Base-by-base conservation (phyloP, 2,888 invertebrate genomes). In the Reticulitermes lucifugus region DNA sequence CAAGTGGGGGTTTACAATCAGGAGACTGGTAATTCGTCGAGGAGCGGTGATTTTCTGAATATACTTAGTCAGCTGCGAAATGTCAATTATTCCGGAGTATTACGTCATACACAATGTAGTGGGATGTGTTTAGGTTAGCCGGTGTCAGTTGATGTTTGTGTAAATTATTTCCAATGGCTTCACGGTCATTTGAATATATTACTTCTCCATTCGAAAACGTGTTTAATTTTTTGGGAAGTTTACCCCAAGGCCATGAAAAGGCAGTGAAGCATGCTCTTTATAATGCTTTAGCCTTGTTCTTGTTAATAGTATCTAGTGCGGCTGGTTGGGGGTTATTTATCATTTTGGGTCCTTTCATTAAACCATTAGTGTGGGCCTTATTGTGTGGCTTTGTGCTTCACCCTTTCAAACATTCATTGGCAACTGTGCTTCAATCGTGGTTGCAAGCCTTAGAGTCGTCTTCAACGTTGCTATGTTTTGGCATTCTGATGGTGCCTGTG, bases 321-420 rank as follows among this genome's bases (percentile, higher is more conserved):
- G 96, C 95, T 25, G 93, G 95, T 73, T 95, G 95, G 90, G 96
- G 96, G 2, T 93, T 98, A 12, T 98, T 96, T 90, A 93, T 96
- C 87, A 96, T 97, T 88, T 92, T 98, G 55, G 96, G 97, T 89
- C 98, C 98, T 0, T 99, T 98, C 91, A 94, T 99, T 60, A 96
- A 97, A 88, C 98, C 99, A 0, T 91, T 99, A 84, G 93, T 99
- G 88, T 99, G 99, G 99, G 98, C 99, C 0, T 92, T 98, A 85
- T 92, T 99, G 59, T 97, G 98, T 89, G 99, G 99, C n/a, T 98
- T 98, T 0, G 96, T 98, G 70, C 92, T 99, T n/a, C 98, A 98
- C 91, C 99, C 99, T 0, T 96, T 98, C 89, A 99, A 99, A 91
- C 94, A 95, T 86, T 95, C 94, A 85, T 91, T 98, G 77, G 95